Evolutionary conservation across 2,888 invertebrate genomes (phyloP).

Genomic region (Luperina nickerlii): DNA sequence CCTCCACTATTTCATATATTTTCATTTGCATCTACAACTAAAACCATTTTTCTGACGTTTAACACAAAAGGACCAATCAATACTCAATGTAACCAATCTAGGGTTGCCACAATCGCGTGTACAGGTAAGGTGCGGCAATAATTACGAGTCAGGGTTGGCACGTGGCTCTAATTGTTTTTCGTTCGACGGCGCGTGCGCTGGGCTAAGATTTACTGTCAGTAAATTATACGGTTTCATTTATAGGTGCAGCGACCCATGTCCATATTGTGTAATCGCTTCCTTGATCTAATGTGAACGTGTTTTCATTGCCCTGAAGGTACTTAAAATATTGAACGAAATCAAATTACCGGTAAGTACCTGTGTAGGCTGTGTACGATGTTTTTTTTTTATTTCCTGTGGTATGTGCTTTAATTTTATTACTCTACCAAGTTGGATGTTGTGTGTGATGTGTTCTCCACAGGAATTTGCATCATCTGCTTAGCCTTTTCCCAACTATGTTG

Average conservation of each 20-base stretch:
- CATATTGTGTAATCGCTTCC: constrained; percentile 35
- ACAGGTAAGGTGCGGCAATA: constrained; percentile 73
- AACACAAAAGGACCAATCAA: constrained; percentile 25
- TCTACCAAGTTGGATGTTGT: not conserved
- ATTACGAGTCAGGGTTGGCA: constrained; percentile 77
- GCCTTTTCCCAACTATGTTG: too few relatives aligned
- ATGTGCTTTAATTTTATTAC: not conserved
- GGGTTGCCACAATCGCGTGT: constrained; percentile 66
- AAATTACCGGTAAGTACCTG: not conserved
- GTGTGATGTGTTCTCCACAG: too few relatives aligned
- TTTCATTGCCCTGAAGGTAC: constrained; percentile 3
- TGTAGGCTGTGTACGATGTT: not conserved
- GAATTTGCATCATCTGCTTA: too few relatives aligned
- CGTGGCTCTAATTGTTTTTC: constrained; percentile 85
- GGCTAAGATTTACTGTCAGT: constrained; percentile 76
- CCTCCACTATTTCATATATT: not conserved
- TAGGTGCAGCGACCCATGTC: constrained; percentile 66
- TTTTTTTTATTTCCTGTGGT: not conserved
- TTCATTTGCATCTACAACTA: too few relatives aligned
- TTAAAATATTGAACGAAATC: constrained; percentile 7
- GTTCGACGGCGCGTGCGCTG: constrained; percentile 68
- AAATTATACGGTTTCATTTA: constrained; percentile 81
- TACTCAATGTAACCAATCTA: constrained; percentile 16
- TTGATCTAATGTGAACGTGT: constrained; percentile 34
- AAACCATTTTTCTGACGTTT: not conserved